Percentiles rank a stretch among this genome's conserved stretches.
These are phyloP conservation scores for Buceros bicornis DNA, from an alignment of 2,797 vertebrate species.

Conservation along the genomic window DNA sequence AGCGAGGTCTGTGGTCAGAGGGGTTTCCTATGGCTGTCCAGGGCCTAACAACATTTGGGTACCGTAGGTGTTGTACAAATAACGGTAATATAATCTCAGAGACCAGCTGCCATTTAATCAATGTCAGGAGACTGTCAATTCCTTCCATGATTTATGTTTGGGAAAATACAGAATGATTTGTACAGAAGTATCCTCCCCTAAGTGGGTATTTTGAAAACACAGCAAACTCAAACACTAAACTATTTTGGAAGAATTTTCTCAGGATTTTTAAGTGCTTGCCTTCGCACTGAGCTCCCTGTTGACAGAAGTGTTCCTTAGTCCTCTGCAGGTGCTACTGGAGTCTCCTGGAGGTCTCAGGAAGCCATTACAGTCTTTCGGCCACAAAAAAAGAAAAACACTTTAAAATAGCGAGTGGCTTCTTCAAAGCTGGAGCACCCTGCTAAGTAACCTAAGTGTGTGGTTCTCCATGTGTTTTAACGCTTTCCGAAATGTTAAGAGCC, in stretches of 20 bases:
- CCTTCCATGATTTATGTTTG: conserved; percentile 4
- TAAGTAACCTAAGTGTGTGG: background rate
- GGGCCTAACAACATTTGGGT: background rate
- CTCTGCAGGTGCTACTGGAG: conserved; percentile 29
- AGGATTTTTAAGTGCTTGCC: conserved; percentile 50
- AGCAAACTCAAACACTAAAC: background rate
- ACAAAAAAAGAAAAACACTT: conserved; percentile 6
- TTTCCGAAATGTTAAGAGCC: background rate
- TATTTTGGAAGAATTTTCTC: conserved; percentile 45
- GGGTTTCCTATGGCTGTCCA: background rate
- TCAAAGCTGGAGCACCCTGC: conserved; percentile 16
- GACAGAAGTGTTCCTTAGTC: conserved; percentile 27
- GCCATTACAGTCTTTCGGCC: background rate
- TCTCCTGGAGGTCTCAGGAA: conserved; percentile 12
- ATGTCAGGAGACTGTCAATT: conserved; percentile 14
- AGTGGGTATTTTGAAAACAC: conserved; percentile 44
- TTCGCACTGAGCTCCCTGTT: conserved; percentile 31
- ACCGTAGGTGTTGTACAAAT: conserved; percentile 15
- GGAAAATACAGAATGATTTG: conserved; percentile 31
- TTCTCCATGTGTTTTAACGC: conserved; percentile 34
- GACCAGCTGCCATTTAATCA: conserved; percentile 53
- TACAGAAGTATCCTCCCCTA: conserved; percentile 13
- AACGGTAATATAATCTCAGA: conserved; percentile 5
- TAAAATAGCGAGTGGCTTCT: conserved; percentile 32
- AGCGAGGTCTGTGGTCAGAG: background rate